Percentiles rank a stretch among this genome's conserved stretches.
These are phyloP conservation scores for Periparus ater DNA, from an alignment of 2,797 vertebrate genomes.

Conservation along the genomic window DNA sequence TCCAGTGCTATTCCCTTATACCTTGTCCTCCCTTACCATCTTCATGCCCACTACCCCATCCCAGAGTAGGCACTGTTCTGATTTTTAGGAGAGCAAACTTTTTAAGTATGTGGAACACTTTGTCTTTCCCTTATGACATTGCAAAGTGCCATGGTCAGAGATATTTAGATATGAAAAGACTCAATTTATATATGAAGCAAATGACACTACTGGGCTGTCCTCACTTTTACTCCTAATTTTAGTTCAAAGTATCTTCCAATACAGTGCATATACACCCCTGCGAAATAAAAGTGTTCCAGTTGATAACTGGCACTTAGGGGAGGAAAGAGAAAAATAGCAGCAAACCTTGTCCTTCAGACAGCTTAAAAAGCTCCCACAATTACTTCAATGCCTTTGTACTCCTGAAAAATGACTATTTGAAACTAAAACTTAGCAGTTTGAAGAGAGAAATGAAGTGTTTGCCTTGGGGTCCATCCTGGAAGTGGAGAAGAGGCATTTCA, in stretches of 20 bases:
- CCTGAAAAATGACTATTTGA: background rate
- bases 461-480: background rate
- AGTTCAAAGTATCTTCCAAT: background rate
- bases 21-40: background rate
- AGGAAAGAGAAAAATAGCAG: slow-evolving; percentile 18
- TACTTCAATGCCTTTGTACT: background rate
- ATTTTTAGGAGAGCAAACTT: background rate
- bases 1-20: background rate
- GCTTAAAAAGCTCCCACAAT: background rate
- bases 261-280: background rate
- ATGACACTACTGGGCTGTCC: background rate
- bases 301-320: background rate
- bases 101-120: background rate
- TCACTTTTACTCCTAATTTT: background rate
- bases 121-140: background rate
- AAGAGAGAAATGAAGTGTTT: background rate
- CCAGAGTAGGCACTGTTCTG: background rate
- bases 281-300: background rate
- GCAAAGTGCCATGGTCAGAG: background rate
- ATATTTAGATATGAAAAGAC: background rate
- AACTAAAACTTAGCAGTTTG: background rate
- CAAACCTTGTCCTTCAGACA: slow-evolving; percentile 1
- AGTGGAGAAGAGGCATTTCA: background rate
- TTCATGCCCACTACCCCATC: background rate
- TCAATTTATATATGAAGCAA: background rate